Conservation (phyloP, 2,113 vertebrate species). For the Sterrhoptilus dennistouni region DNA sequence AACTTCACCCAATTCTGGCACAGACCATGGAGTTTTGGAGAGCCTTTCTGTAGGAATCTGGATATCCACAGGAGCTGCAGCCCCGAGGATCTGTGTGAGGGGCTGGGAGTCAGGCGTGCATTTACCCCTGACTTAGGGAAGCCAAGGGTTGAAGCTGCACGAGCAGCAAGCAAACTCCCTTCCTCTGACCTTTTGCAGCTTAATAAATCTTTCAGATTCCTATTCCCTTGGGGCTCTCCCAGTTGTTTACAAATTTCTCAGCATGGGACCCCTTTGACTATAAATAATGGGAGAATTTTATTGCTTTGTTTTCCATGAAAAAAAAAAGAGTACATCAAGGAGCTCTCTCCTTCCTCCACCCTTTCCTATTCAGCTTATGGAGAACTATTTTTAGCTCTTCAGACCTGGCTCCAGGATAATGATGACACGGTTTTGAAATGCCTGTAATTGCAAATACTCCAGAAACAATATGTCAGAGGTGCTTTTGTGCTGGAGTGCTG, state of each 20-base stretch:
- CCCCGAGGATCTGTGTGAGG: neutral
- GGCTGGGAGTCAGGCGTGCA: neutral
- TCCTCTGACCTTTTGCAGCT: slow-evolving; percentile 58
- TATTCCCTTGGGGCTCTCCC: slow-evolving; percentile 23
- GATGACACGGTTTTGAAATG: neutral
- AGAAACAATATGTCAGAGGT: neutral
- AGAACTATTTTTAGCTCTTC: slow-evolving; percentile 28
- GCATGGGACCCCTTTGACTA: slow-evolving; percentile 25
- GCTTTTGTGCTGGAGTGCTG: neutral
- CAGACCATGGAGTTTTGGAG: neutral
- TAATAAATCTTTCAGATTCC: slow-evolving; percentile 41
- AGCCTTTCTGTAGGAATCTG: neutral
- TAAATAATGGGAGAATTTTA: slow-evolving; percentile 39
- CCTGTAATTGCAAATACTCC: neutral
- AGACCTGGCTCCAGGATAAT: neutral
- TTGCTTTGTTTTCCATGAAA: slow-evolving; percentile 44
- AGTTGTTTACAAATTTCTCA: slow-evolving; percentile 63
- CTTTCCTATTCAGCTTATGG: slow-evolving; percentile 45
- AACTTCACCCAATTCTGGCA: neutral
- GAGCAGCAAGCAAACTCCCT: slow-evolving; percentile 44
- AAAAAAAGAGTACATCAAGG: slow-evolving; percentile 12
- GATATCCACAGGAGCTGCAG: neutral
- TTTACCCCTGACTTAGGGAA: neutral
- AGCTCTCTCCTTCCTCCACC: slow-evolving; percentile 49
- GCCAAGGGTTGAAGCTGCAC: slow-evolving; percentile 3